Percentiles rank a stretch among this genome's conserved stretches.
Conservation (phyloP, 1,140 invertebrate genomes). For the Atopsyche davidsoni region DNA sequence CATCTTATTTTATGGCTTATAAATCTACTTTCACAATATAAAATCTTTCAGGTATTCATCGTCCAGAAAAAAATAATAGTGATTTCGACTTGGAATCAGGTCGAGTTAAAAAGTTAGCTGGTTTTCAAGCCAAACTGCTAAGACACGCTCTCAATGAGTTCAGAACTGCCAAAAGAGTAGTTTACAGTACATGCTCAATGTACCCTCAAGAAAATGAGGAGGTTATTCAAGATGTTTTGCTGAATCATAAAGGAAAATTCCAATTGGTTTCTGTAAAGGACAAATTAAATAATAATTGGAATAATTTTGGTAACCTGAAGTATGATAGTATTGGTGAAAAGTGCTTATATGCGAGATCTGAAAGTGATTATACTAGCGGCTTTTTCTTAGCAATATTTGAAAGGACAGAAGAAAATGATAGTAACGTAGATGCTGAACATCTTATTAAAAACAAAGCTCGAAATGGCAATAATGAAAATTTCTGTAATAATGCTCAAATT, state of each 20-base stretch:
- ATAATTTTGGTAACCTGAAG: slow-evolving; percentile 57
- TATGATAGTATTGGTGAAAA: slow-evolving; percentile 58
- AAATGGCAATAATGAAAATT: no score
- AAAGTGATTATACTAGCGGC: slow-evolving; percentile 78
- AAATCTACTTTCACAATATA: slow-evolving; percentile 2
- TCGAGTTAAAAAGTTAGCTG: slow-evolving; percentile 64
- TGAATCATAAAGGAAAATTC: slow-evolving; percentile 52
- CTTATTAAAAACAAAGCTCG: slow-evolving; percentile 3
- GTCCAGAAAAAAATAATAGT: slow-evolving; percentile 35
- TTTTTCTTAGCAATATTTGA: slow-evolving; percentile 93
- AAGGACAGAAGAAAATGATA: slow-evolving; percentile 40
- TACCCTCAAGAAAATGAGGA: slow-evolving; percentile 88
- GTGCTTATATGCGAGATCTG: slow-evolving; percentile 72
- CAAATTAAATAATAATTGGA: slow-evolving; percentile 57
- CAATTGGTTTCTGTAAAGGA: slow-evolving; percentile 55
- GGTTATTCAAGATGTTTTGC: slow-evolving; percentile 65
- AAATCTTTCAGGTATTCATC: slow-evolving; percentile 37
- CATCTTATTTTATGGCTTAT: not conserved
- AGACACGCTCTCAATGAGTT: slow-evolving; percentile 78
- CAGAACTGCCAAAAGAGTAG: slow-evolving; percentile 74
- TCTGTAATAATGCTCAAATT: no score
- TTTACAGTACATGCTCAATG: slow-evolving; percentile 94
- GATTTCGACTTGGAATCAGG: slow-evolving; percentile 33
- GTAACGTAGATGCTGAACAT: not conserved
- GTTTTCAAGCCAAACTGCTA: slow-evolving; percentile 80